phyloP scores from a whole-genome alignment of 2,888 invertebrate species.

The Drosophila antonietae region DNA sequence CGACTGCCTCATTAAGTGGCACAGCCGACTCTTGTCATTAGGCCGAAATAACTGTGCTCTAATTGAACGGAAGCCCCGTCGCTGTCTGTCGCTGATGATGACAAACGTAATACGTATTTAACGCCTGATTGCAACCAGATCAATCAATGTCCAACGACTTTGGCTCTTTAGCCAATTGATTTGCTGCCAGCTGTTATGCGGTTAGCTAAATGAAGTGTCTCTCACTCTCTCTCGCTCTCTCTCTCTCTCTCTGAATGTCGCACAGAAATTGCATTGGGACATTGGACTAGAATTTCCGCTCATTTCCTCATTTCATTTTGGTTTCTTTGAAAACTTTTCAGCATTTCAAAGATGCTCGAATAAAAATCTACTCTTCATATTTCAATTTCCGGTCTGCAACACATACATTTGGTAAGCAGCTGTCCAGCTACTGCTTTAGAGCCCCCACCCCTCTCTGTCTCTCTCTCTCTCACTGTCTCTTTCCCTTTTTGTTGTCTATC shows the following conservation, averaged over 20 bases:
- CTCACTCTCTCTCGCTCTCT: neutral
- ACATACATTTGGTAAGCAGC: constrained; percentile 25
- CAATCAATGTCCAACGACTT: constrained; percentile 55
- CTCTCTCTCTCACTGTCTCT: neutral
- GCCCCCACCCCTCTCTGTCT: too few relatives aligned
- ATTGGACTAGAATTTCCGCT: constrained; percentile 42
- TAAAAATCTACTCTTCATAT: constrained; percentile 59
- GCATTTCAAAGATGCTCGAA: constrained; percentile 37
- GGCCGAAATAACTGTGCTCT: constrained; percentile 47
- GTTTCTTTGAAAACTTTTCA: neutral
- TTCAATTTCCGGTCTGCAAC: constrained; percentile 68
- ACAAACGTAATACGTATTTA: constrained; percentile 47
- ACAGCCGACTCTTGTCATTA: constrained; percentile 43
- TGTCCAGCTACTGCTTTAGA: constrained; percentile 29
- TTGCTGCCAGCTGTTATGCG: constrained; percentile 30
- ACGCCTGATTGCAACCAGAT: constrained; percentile 63
- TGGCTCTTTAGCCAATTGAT: constrained; percentile 27
- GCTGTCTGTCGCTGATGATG: constrained; percentile 59
- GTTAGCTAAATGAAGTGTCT: constrained; percentile 16
- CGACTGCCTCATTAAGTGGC: constrained; percentile 35
- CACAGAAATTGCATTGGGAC: constrained; percentile 4
- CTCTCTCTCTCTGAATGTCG: constrained; percentile 5
- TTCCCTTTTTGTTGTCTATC: neutral
- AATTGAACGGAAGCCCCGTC: constrained; percentile 68
- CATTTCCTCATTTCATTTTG: constrained; percentile 46